Base-by-base conservation (phyloP, 2,113 vertebrate genomes). In the Upupa epops region DNA sequence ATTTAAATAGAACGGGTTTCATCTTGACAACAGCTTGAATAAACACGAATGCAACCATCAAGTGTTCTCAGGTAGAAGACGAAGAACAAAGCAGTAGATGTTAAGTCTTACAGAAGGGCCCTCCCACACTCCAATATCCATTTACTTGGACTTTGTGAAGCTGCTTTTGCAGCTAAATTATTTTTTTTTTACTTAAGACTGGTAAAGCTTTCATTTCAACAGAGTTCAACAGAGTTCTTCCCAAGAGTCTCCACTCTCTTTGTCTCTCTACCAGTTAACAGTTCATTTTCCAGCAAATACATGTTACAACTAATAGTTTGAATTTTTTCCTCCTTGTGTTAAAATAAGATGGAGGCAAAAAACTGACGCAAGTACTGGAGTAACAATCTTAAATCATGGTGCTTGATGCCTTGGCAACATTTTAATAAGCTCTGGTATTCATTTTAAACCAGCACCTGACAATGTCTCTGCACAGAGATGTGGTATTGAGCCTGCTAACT, bases 351-450 rank as follows among this genome's bases (percentile, higher is more conserved):
- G 69, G 66, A 91, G 86, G 75, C 93, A 86, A 58, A 55, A 96
- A 90, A 97, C 70, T 92, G 89, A 93, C 20, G 22, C 37, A 83
- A 95, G 78, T 45, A 59, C 48, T 36, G n/a, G 86, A 93, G 77
- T 29, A 81, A 29, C 25, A 87, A 83, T 94, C 87, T 78, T 79
- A 91, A 92, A 31, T 71, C 66, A 81, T 64, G 54, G 42, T 90
- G 72, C 66, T 51, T 24, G 95, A 97, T 97, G 96, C 95, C 94
- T 1, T 55, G 92, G 89, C 72, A 97, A 93, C 85, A 7, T 66
- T 69, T 92, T 97, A 96, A 96, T 95, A 95, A 96, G 90, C 42
- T 51, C 36, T 26, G 25, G 64, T 88, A 74, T 51, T 80, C 40
- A 46, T 88, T 93, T 97, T 88, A 42, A 29, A 91, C 37, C 66